phyloP scores from a whole-genome alignment of 2,888 invertebrate species.

The Matsumyia berberina region DNA sequence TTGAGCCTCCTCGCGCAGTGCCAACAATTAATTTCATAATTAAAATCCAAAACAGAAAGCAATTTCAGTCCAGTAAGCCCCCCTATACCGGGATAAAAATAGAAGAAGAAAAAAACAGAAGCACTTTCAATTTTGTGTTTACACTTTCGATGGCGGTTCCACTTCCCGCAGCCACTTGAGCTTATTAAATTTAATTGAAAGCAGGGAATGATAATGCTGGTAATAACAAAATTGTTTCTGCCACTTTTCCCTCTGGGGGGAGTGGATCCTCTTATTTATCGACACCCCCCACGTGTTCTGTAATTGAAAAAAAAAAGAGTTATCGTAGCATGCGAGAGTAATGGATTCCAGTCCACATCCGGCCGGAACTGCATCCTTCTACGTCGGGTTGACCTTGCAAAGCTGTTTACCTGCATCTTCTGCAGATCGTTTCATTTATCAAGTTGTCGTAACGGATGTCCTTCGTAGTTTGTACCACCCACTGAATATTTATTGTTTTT shows the following conservation, averaged over 20 bases:
- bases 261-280: slow-evolving; percentile 43
- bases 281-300: slow-evolving; percentile 31
- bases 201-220: slow-evolving; percentile 34
- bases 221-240: slow-evolving; percentile 53
- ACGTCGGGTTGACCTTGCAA: neutral
- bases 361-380: neutral
- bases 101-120: slow-evolving; percentile 6
- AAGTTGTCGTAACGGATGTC: neutral
- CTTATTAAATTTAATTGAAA: slow-evolving; percentile 60
- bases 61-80: slow-evolving; percentile 26
- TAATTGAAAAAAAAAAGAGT: slow-evolving; percentile 68
- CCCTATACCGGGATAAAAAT: neutral
- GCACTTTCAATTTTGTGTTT: slow-evolving; percentile 5
- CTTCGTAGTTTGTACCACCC: neutral
- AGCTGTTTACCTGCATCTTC: neutral
- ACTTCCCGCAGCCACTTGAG: slow-evolving; percentile 12
- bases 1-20: neutral
- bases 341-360: slow-evolving; percentile 6
- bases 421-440: slow-evolving; percentile 2
- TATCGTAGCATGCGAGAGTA: slow-evolving; percentile 16
- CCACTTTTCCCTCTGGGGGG: slow-evolving; percentile 1
- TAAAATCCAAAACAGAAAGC: slow-evolving; percentile 40
- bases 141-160: slow-evolving; percentile 8
- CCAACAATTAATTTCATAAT: slow-evolving; percentile 45
- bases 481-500: slow-evolving; percentile 4